Conservation (phyloP, 2,888 invertebrate species). For the Agrotis ipsilon region DNA sequence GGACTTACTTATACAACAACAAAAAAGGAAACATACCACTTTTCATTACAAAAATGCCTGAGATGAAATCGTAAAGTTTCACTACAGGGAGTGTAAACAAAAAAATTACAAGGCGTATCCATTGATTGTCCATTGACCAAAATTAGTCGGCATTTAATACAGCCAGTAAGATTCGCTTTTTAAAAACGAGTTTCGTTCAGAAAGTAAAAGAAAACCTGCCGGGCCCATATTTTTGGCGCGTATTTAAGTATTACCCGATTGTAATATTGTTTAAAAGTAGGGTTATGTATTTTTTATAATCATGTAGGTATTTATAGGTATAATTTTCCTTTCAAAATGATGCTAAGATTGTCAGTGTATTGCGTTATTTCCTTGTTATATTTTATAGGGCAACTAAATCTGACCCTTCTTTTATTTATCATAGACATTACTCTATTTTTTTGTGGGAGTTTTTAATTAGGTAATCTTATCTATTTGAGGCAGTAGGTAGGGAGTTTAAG, state of each 20-base stretch:
- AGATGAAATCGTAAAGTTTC: slow-evolving; percentile 26
- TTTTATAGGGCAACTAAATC: background rate
- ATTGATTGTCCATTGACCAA: slow-evolving; percentile 32
- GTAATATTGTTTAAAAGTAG: slow-evolving; percentile 1
- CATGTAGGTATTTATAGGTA: background rate
- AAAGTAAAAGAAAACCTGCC: slow-evolving; percentile 43
- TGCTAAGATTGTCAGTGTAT: background rate
- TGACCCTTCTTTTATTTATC: too few species aligned
- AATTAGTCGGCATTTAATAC: slow-evolving; percentile 6
- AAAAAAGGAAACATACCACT: background rate
- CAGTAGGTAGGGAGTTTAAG: background rate
- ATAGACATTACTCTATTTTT: background rate
- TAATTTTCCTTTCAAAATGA: slow-evolving; percentile 3
- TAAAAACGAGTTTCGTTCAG: slow-evolving; percentile 43
- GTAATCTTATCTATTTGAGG: background rate
- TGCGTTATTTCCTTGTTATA: background rate
- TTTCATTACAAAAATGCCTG: background rate
- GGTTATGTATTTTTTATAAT: slow-evolving; percentile 33
- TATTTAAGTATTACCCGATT: slow-evolving; percentile 22
- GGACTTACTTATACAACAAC: too few species aligned
- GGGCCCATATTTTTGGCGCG: background rate
- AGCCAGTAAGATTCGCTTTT: slow-evolving; percentile 38
- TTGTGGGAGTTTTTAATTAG: background rate
- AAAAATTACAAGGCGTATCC: slow-evolving; percentile 18
- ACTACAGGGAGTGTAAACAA: slow-evolving; percentile 22